phyloP scores from a whole-genome alignment of 92 coral and sea anemone species.

The Epizoanthus rinbou region DNA sequence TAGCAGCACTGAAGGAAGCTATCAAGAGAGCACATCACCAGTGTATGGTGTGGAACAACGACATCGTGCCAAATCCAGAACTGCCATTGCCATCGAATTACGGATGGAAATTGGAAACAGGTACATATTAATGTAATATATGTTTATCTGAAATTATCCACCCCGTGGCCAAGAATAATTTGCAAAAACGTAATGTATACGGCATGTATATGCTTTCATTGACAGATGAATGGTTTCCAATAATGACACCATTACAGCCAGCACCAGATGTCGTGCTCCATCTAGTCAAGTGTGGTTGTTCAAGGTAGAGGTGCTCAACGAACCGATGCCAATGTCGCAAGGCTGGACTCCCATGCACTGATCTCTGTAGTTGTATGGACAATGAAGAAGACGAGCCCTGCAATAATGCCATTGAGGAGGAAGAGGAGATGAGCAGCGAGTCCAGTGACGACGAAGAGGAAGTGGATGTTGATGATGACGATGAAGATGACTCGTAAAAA shows the following conservation, averaged over 20 bases:
- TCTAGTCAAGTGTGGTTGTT: constrained; percentile 59
- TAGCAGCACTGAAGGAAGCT: constrained; percentile 26
- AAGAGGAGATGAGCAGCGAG: constrained; percentile 36
- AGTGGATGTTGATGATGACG: constrained; percentile 17
- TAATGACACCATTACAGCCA: constrained; percentile 37
- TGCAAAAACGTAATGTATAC: constrained; percentile 6
- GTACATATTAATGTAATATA: neutral
- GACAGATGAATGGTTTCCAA: constrained; percentile 9
- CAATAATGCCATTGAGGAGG: constrained; percentile 21
- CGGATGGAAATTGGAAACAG: constrained; percentile 7
- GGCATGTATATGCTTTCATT: neutral
- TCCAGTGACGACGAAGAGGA: constrained; percentile 14
- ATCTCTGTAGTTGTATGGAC: constrained; percentile 42
- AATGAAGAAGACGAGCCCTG: constrained; percentile 47
- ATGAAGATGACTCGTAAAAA: constrained; percentile 7
- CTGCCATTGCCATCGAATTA: constrained; percentile 20
- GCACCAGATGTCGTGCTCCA: constrained; percentile 52
- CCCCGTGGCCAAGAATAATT: constrained; percentile 25
- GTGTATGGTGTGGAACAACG: constrained; percentile 53
- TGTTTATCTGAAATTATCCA: constrained; percentile 28
- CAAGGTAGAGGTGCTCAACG: constrained; percentile 51
- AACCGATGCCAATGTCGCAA: constrained; percentile 51
- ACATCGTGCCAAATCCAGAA: constrained; percentile 19
- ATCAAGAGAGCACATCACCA: constrained; percentile 54
- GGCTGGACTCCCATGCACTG: constrained; percentile 44